Percentiles rank a stretch among this genome's conserved stretches.
phyloP scores from a whole-genome alignment of 2,797 vertebrate genomes.

The Pantherophis vulpinus region DNA sequence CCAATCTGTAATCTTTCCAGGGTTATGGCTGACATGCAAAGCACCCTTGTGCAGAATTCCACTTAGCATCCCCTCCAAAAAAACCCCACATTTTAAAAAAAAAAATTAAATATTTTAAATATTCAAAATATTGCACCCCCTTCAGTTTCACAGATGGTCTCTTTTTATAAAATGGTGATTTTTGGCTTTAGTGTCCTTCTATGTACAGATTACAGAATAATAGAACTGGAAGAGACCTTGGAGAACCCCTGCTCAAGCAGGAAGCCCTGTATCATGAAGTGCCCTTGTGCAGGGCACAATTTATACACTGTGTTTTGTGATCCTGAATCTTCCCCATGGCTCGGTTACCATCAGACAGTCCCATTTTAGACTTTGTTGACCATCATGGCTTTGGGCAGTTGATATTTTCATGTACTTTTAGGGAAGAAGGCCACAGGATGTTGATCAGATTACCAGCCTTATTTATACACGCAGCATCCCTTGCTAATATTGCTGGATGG shows the following conservation, averaged over 20 bases:
- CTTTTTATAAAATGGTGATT: neutral
- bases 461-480: neutral
- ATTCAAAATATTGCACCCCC: neutral
- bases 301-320: neutral
- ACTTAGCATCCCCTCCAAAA: neutral
- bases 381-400: neutral
- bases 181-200: neutral
- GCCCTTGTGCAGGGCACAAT: neutral
- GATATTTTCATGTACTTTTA: neutral
- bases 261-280: neutral
- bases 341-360: neutral
- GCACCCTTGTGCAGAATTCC: neutral
- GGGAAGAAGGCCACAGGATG: neutral
- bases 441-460: neutral
- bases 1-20: neutral
- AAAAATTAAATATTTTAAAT: no score
- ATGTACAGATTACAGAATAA: no score
- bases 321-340: neutral
- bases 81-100: no score
- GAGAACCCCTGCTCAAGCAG: no score
- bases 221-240: no score
- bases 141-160: neutral
- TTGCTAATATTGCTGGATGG: neutral
- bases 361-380: neutral
- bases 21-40: neutral